Base-by-base conservation (phyloP, 2,113 vertebrate species). In the Archilochus colubris region DNA sequence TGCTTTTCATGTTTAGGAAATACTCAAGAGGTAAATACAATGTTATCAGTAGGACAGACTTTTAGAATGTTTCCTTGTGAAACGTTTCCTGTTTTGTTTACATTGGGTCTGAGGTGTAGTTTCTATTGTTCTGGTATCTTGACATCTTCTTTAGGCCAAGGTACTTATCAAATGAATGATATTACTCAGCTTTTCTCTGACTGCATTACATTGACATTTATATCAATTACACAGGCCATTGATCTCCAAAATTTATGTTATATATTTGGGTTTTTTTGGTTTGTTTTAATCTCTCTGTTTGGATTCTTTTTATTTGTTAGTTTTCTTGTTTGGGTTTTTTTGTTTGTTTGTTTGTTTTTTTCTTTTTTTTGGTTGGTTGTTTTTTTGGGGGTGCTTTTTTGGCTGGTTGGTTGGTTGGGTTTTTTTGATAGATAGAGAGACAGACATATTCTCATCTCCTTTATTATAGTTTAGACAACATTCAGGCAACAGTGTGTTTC, bases 1-100 rank as follows among this genome's bases (percentile, higher is more conserved):
- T 80, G 7, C 64, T 93, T 19, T 93, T 89, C n/a, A 86, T 44
- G 13, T 55, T 96, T 89, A 73, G 14, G 84, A 94, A 91, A 78
- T 89, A 38, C n/a, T 90, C 8, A 86, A 40, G 17, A 54, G 11
- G 7, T 81, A 67, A 78, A 70, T 23, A 64, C 2, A 84, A 5
- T 21, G 24, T 57, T 72, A 73, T 5, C 5, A 80, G 6, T 8
- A 82, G 4, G 10, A 75, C 2, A 67, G 38, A 66, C 21, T 63
- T 95, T 91, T 27, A 33, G 18, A 83, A 73, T 28, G 55, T 14
- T n/a, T 30, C 9, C 20, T 40, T 63, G 12, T 43, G 59, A 48
- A 6, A 79, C 0, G 3, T 1, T 74, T 55, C 11, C 36, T 62
- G 4, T 31, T 9, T 28, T 6, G 16, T 86, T 94, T 88, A 89